Evolutionary conservation across 2,797 vertebrate genomes (phyloP), one percentile per base, ranked within the genome.

Genomic region (Buceros bicornis): DNA sequence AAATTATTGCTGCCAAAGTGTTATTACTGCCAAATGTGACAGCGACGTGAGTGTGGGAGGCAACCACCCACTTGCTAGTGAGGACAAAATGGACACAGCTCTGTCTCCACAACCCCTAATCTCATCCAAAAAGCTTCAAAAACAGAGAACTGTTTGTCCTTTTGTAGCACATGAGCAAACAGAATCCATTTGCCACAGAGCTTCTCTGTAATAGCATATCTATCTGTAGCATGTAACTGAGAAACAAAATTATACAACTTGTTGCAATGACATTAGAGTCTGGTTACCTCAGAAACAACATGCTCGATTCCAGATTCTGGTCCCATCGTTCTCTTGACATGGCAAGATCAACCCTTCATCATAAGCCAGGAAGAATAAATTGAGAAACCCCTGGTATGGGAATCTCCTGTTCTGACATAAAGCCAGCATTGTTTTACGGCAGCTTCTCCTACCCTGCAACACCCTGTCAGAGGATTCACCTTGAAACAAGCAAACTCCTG

Each of bases 31-130:
- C 91, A 95, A 96, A 91, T 47, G 73, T 90, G 85, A 54, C 54
- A 66, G 77, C 72, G 94, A 95, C 7, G 4, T 48, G 82, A 91
- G 58, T 8, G 85, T 91, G 87, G 87, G 93, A 93, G 77, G 85
- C 56, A 96, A 84, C 92, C 77, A 42, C 73, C 82, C 94, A 90
- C 91, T 93, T 84, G 40, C 45, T 70, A 77, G 66, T 1, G 25
- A 82, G 88, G 90, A 82, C 77, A 92, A 90, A 95, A 95, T 71
- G 95, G 95, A 95, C 94, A 96, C 45, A 64, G 17, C 56, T 82
- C 73, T 13, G 3, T 84, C 77, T 90, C 73, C 0, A 0, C 22
- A 90, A 89, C 82, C 53, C 50, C 66, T 96, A 90, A 90, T 73
- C 77, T 89, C 81, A 77, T 82, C 70, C 82, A 91, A 84, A 95